A percentile compares a stretch with the other conserved stretches of the same genome.
phyloP scores from a whole-genome alignment of 37 sponge, comb jelly and placozoan genomes.

The Cladorhizidae sp. region DNA sequence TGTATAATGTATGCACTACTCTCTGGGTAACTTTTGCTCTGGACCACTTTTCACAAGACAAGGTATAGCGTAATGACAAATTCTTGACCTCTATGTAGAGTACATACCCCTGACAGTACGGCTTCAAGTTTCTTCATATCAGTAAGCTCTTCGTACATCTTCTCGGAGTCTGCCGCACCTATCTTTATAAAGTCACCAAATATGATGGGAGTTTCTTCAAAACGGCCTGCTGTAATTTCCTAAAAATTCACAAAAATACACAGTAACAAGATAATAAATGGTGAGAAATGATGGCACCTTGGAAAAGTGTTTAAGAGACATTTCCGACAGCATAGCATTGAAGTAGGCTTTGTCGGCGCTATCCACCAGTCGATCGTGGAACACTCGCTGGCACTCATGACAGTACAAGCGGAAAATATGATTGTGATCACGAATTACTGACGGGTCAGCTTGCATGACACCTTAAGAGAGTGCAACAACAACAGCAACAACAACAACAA shows the following conservation, averaged over 20 bases:
- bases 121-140: constrained; percentile 79
- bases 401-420: constrained; percentile 94
- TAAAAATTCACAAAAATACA: constrained; percentile 24
- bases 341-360: constrained; percentile 92
- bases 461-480: constrained; percentile 30
- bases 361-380: constrained; percentile 96
- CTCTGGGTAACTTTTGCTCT: too few species aligned
- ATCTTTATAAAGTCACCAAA: constrained; percentile 98
- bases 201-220: constrained; percentile 92
- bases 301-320: constrained; percentile 90
- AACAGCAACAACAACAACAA: neutral
- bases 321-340: constrained; percentile 94
- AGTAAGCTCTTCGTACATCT: constrained; percentile 88
- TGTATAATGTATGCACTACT: too few species aligned
- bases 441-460: constrained; percentile 95
- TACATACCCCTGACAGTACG: constrained; percentile 79
- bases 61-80: too few species aligned
- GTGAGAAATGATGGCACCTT: constrained; percentile 24
- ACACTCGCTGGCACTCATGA: constrained; percentile 95
- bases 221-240: constrained; percentile 87
- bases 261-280: neutral
- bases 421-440: constrained; percentile 90
- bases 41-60: too few species aligned
- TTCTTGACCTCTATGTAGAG: neutral
- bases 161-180: constrained; percentile 82